Conservation (phyloP, 30 jellyfish, hydroid and myxozoan species). For the Nemopilema nomurai region DNA sequence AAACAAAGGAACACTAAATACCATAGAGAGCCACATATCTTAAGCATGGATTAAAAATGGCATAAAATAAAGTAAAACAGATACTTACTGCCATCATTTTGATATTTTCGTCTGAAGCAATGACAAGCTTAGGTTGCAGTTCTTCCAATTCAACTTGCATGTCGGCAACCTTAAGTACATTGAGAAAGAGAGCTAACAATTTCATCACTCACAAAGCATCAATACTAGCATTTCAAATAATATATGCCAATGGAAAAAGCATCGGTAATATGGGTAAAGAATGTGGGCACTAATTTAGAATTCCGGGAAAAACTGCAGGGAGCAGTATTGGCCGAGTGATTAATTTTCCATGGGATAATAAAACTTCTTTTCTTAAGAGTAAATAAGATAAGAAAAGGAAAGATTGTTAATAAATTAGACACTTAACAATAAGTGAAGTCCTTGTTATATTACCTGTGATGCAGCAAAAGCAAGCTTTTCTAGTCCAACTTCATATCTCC, state of each 20-base stretch:
- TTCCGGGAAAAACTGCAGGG: too few relatives aligned
- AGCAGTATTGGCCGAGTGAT: too few relatives aligned
- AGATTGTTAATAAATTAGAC: neutral
- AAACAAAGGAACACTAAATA: neutral
- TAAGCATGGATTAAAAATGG: neutral
- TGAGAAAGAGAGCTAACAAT: too few relatives aligned
- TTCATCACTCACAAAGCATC: too few relatives aligned
- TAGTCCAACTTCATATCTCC: conserved; percentile 95
- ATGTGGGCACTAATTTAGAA: too few relatives aligned
- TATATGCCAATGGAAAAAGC: too few relatives aligned
- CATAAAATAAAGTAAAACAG: neutral
- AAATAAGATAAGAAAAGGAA: too few relatives aligned
- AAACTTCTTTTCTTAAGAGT: too few relatives aligned
- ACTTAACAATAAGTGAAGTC: neutral
- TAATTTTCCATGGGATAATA: too few relatives aligned
- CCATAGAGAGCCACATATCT: too few relatives aligned
- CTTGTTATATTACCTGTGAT: conserved; percentile 78
- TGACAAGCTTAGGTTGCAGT: conserved; percentile 93
- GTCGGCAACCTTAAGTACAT: conserved; percentile 93
- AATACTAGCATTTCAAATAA: too few relatives aligned
- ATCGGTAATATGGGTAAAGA: too few relatives aligned
- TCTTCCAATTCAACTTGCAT: conserved; percentile 99
- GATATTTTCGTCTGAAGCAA: conserved; percentile 97
- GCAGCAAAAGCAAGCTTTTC: conserved; percentile 98
- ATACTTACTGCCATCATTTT: conserved; percentile 89